Evolutionary conservation across 2,888 invertebrate species (phyloP).

Genomic region (Coenonympha glycerion): DNA sequence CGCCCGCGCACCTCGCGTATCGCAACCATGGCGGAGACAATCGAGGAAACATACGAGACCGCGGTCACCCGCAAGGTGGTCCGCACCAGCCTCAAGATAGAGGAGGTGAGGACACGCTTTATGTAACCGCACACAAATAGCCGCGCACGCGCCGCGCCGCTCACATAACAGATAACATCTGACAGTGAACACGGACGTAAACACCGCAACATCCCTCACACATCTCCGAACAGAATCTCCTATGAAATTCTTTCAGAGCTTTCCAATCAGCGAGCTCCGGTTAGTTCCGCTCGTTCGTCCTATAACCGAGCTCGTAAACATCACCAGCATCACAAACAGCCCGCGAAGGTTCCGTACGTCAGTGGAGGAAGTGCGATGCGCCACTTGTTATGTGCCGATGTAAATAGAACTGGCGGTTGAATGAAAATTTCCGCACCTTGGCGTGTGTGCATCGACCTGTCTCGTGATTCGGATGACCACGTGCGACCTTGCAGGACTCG

Average conservation of each 20-base stretch:
- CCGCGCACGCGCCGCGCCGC: constrained; percentile 50
- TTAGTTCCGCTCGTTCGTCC: constrained; percentile 37
- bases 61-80: constrained; percentile 82
- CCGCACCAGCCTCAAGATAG: constrained; percentile 81
- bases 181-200: constrained; percentile 69
- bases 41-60: constrained; percentile 82
- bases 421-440: constrained; percentile 71
- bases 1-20: constrained; percentile 67
- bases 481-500: constrained; percentile 69
- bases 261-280: constrained; percentile 20
- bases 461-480: constrained; percentile 50
- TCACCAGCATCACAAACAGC: constrained; percentile 34
- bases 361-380: constrained; percentile 63
- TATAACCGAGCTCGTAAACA: constrained; percentile 44
- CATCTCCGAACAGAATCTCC: constrained; percentile 20
- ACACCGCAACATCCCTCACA: constrained; percentile 42
- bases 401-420: constrained; percentile 69
- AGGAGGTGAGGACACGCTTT: constrained; percentile 79
- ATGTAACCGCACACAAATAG: constrained; percentile 67
- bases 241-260: neutral
- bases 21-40: constrained; percentile 80
- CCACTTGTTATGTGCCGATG: constrained; percentile 60
- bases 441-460: constrained; percentile 68
- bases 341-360: constrained; percentile 60
- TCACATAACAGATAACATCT: constrained; percentile 68